phyloP scores from a whole-genome alignment of 2,888 invertebrate genomes.

The Yponomeuta malinellus region DNA sequence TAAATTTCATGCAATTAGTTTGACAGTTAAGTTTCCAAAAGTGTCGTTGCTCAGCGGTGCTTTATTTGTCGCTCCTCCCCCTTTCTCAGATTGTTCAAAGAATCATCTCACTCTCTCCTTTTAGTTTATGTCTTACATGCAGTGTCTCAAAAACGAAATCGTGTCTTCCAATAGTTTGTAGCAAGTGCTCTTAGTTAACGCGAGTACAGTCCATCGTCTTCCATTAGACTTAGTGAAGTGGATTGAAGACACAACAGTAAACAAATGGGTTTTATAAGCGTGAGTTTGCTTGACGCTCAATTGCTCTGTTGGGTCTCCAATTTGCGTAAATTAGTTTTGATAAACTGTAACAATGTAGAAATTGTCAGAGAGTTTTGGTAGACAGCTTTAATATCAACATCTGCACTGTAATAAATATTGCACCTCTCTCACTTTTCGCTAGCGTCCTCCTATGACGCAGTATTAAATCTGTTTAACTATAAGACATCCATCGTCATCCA shows the following conservation, averaged over 20 bases:
- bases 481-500: constrained; percentile 59
- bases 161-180: constrained; percentile 66
- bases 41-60: background rate
- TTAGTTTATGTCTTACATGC: constrained; percentile 27
- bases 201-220: constrained; percentile 55
- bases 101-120: constrained; percentile 23
- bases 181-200: constrained; percentile 38
- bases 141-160: constrained; percentile 69
- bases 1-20: background rate
- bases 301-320: constrained; percentile 33
- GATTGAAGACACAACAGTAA: constrained; percentile 23
- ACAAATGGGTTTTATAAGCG: background rate
- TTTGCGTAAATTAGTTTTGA: constrained; percentile 47
- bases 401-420: constrained; percentile 67
- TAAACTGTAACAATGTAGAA: constrained; percentile 45
- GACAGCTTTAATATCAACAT: constrained; percentile 66
- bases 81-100: constrained; percentile 9
- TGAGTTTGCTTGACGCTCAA: background rate
- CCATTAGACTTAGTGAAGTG: constrained; percentile 68
- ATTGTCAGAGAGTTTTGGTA: constrained; percentile 69
- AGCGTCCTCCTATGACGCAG: constrained; percentile 20
- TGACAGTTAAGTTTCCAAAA: background rate
- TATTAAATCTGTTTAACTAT: constrained; percentile 11
- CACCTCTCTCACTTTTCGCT: constrained; percentile 42
- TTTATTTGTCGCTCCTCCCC: background rate